Evolutionary conservation across 1,140 invertebrate genomes (phyloP), one percentile per base, ranked within the genome.

Genomic region (Dendrolimus punctatus): DNA sequence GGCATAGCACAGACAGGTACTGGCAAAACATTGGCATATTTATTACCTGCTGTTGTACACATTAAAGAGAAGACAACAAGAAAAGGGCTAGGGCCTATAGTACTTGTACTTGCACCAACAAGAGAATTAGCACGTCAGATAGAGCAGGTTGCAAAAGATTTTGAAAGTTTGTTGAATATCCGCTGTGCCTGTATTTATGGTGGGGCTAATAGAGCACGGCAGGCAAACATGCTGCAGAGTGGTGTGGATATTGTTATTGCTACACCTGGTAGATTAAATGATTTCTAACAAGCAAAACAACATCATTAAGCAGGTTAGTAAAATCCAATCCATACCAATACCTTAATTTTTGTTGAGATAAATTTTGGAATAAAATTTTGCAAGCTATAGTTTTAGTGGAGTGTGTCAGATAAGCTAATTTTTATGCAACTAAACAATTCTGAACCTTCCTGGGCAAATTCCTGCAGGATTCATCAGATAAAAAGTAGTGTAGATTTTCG

Each of bases 41-140:
- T 94, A 50, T 72, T 95, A 52, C 93, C 93, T 9, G 93, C 93
- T 6, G 95, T 98, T 68, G 93, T 99, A 46, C 97, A 99, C 71
- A 96, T 98, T 40, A 96, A 95, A 68, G 96, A 99, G 71, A 92
- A 93, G 23, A 90, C 92, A 64, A 85, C 95, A 40, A 88, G 89
- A 63, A 88, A 90, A 58, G 94, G 94, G 44, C 94, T 95, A 88
- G 96, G 96, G 38, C 96, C 96, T 5, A 93, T 96, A 67, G 95
- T 93, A 8, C 78, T 99, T 9, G 93, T 99, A 6, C 80, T 99
- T 40, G 96, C 97, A 23, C 98, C 98, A 6, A 99, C 98, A 5
- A 90, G 98, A 74, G 98, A 99, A 83, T 80, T 99, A 46, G 98
- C 98, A 2, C 95, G 98, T 73, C 97, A 99, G 85, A 98, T 99